phyloP scores from a whole-genome alignment of 2,888 invertebrate species.

The Pollenia amentaria region DNA sequence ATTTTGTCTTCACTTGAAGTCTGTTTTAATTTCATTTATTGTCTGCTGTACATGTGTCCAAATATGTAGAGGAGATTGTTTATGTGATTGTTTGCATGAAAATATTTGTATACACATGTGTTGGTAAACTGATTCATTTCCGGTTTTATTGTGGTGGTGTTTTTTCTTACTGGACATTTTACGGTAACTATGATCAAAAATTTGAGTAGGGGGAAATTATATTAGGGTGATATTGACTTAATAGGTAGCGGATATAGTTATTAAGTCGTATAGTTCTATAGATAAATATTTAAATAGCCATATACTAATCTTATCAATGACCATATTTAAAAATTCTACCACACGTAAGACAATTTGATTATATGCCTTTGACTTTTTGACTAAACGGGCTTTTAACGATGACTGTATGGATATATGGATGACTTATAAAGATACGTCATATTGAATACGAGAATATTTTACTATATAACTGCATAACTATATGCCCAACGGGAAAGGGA shows the following conservation, averaged over 20 bases:
- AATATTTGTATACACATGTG: conserved; percentile 35
- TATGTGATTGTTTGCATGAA: neutral
- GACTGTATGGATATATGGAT: no score
- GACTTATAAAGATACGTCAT: no score
- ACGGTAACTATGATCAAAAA: neutral
- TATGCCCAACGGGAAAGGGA: no score
- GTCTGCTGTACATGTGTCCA: neutral
- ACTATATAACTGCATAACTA: no score
- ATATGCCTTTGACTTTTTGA: no score
- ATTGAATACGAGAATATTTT: no score
- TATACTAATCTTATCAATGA: no score
- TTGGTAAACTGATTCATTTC: conserved; percentile 59
- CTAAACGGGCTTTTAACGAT: no score
- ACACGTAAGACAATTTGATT: no score
- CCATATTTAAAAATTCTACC: no score
- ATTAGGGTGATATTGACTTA: neutral
- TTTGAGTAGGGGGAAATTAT: neutral
- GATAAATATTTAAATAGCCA: neutral
- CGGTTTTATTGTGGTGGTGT: conserved; percentile 29
- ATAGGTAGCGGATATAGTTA: no score
- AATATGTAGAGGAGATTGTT: neutral
- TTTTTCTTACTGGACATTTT: neutral
- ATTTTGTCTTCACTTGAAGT: neutral
- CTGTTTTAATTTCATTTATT: neutral
- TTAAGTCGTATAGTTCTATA: neutral